Percentiles rank a stretch among this genome's conserved stretches.
Conservation (phyloP, 2,888 invertebrate species). For the Panzeria rudis region DNA sequence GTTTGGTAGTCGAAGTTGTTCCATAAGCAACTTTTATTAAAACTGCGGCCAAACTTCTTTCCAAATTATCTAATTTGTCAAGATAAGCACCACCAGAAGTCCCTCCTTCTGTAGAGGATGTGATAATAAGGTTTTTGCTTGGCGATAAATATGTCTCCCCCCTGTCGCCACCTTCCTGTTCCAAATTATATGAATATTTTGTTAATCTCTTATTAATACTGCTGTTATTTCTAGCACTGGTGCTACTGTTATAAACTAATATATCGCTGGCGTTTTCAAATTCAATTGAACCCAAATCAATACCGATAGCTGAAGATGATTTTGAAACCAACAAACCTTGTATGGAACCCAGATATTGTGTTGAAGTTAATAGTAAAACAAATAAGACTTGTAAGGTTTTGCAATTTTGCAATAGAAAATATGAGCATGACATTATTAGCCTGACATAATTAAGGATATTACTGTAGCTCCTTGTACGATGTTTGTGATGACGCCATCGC, state of each 20-base stretch:
- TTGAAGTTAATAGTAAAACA: conserved; percentile 67
- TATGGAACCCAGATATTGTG: conserved; percentile 59
- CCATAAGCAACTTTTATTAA: conserved; percentile 89
- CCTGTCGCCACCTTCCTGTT: conserved; percentile 35
- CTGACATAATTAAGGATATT: conserved; percentile 28
- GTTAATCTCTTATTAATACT: conserved; percentile 52
- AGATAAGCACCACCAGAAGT: conserved; percentile 82
- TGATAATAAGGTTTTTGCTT: conserved; percentile 63
- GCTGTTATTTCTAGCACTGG: conserved; percentile 38
- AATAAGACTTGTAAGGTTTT: conserved; percentile 64
- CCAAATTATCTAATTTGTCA: conserved; percentile 86
- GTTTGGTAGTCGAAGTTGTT: conserved; percentile 87
- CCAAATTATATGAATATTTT: conserved; percentile 49
- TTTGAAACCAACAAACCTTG: conserved; percentile 61
- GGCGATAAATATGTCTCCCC: conserved; percentile 50
- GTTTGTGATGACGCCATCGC: conserved; percentile 54
- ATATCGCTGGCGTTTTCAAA: conserved; percentile 58
- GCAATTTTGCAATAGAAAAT: conserved; percentile 48
- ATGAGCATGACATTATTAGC: conserved; percentile 45
- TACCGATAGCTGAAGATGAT: conserved; percentile 33
- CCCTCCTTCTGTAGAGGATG: conserved; percentile 70
- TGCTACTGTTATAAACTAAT: conserved; percentile 44
- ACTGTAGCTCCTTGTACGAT: conserved; percentile 39
- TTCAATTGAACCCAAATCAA: conserved; percentile 46
- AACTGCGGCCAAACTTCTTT: conserved; percentile 88